phyloP scores from a whole-genome alignment of 2,113 vertebrate species.

The Campylomormyrus tamandua region DNA sequence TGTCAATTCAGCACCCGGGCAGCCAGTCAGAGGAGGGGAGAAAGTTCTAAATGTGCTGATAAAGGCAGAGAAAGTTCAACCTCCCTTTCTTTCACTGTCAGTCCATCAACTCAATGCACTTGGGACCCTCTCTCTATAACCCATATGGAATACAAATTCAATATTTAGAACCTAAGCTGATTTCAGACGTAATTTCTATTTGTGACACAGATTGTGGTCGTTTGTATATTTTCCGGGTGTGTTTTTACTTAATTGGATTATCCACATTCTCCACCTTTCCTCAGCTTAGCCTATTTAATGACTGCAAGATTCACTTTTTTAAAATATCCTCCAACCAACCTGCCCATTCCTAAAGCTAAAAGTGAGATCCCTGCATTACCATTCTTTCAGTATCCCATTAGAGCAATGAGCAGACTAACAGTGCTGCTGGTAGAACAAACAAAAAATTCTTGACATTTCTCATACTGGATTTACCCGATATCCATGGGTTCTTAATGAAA shows the following conservation, averaged over 20 bases:
- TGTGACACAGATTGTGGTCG: background rate
- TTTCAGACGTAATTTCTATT: background rate
- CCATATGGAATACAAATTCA: background rate
- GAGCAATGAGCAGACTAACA: background rate
- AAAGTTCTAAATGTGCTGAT: background rate
- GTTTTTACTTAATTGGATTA: background rate
- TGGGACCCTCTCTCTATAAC: background rate
- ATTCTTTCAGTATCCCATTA: background rate
- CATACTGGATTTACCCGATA: background rate
- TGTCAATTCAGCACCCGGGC: background rate
- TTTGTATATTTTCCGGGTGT: background rate
- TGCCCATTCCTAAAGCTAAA: background rate
- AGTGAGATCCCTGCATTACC: background rate
- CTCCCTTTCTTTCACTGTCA: background rate
- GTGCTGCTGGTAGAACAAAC: background rate
- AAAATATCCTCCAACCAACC: background rate
- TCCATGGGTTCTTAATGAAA: background rate
- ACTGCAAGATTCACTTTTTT: background rate
- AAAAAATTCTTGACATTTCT: background rate
- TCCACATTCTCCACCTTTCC: background rate
- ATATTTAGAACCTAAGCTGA: background rate
- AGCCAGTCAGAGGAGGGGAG: background rate
- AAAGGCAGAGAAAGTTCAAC: slow-evolving; percentile 1
- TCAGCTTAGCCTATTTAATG: background rate
- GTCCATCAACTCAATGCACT: background rate